These are phyloP conservation scores for Empidonax alnorum DNA, from an alignment of 2,113 vertebrate genomes.

Conservation along the genomic window DNA sequence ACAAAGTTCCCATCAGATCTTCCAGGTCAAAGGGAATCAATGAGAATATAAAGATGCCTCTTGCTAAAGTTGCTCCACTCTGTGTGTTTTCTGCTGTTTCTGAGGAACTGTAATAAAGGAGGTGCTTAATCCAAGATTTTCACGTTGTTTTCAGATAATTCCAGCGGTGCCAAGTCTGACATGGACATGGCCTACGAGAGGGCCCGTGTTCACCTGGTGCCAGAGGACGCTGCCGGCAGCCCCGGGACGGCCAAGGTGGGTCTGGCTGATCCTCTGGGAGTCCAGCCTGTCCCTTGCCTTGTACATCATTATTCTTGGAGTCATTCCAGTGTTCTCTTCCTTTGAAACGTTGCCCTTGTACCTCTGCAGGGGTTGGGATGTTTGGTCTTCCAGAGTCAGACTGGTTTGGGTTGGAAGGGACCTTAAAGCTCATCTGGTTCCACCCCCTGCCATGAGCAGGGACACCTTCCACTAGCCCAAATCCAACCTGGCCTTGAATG, in stretches of 20 bases:
- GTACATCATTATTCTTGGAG: fast-evolving
- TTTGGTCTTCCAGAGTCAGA: neutral
- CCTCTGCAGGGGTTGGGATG: fast-evolving
- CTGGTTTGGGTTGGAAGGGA: neutral
- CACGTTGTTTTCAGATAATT: neutral
- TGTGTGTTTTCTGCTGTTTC: fast-evolving
- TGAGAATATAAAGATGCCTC: fast-evolving
- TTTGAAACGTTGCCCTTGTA: fast-evolving
- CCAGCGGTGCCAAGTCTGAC: conserved; percentile 42
- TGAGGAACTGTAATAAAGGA: neutral
- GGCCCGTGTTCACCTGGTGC: conserved; percentile 32
- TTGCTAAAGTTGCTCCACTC: neutral
- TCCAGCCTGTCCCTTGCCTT: neutral
- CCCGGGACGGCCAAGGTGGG: conserved; percentile 79
- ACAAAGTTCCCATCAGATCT: neutral
- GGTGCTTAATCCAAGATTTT: neutral
- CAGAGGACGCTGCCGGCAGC: conserved; percentile 65
- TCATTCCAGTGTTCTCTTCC: fast-evolving
- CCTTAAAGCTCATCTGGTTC: neutral
- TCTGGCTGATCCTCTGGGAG: too few relatives aligned
- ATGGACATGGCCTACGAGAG: conserved; percentile 75
- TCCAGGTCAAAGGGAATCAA: neutral
- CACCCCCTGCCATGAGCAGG: neutral
- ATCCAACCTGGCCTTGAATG: neutral
- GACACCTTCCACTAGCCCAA: neutral